Conservation (phyloP, 2,888 invertebrate species). For the Stictocephala bisonia region DNA sequence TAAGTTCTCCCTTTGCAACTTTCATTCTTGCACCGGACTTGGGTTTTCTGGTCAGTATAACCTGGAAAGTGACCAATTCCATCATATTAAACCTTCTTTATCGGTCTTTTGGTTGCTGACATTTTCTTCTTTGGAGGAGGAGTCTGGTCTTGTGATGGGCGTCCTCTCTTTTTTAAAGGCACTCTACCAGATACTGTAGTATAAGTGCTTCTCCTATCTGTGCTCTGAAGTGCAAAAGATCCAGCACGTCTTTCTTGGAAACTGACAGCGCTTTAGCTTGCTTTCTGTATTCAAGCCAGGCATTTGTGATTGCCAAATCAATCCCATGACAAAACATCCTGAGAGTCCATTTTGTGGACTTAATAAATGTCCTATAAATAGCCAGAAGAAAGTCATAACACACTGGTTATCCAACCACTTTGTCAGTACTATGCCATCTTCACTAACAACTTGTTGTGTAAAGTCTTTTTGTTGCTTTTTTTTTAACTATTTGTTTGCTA, state of each 20-base stretch:
- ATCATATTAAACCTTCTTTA: slow-evolving; percentile 10
- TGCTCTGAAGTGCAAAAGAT: slow-evolving; percentile 45
- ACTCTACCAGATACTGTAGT: slow-evolving; percentile 30
- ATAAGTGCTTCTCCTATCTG: slow-evolving; percentile 41
- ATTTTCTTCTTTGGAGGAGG: not conserved
- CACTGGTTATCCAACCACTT: too few species aligned
- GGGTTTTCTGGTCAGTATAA: slow-evolving; percentile 1
- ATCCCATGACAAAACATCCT: slow-evolving; percentile 45
- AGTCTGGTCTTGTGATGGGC: slow-evolving; percentile 32
- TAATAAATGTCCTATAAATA: too few species aligned
- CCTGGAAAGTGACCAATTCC: slow-evolving; percentile 11
- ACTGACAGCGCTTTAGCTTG: slow-evolving; percentile 23
- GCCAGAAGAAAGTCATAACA: too few species aligned
- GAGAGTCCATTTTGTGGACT: slow-evolving; percentile 50
- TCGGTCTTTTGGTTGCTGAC: not conserved
- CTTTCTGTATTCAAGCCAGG: slow-evolving; percentile 48
- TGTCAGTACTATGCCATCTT: too few species aligned
- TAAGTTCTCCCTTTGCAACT: slow-evolving; percentile 34
- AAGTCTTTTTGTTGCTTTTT: too few species aligned
- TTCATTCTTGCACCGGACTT: slow-evolving; percentile 22
- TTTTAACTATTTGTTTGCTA: too few species aligned
- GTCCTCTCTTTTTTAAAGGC: slow-evolving; percentile 25
- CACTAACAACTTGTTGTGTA: too few species aligned
- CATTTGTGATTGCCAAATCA: slow-evolving; percentile 47
- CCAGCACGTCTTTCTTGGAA: slow-evolving; percentile 38